A percentile compares a stretch with the other conserved stretches of the same genome.
These are phyloP conservation scores for Procambarus clarkii DNA, from an alignment of 1,140 invertebrate genomes.

Conservation along the genomic window DNA sequence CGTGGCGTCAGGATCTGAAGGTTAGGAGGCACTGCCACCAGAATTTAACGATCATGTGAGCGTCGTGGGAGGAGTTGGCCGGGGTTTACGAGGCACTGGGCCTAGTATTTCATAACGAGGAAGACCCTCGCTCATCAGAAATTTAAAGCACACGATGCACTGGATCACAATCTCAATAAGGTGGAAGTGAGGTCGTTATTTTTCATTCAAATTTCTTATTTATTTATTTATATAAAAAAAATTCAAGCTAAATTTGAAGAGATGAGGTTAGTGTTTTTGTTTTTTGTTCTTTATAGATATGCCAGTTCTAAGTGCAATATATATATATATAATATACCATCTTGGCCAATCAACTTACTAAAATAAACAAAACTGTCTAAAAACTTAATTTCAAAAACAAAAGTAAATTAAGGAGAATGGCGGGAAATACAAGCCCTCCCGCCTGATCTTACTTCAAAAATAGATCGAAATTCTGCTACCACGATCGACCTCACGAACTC, in stretches of 20 bases:
- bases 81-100: not conserved
- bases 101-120: not conserved
- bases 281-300: too few species aligned
- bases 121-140: not conserved
- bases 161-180: not conserved
- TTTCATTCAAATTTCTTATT: too few species aligned
- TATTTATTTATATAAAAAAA: not conserved
- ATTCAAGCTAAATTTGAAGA: not conserved
- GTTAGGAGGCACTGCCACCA: not conserved
- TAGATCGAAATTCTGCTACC: not conserved
- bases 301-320: too few species aligned
- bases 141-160: not conserved
- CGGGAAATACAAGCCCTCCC: too few species aligned
- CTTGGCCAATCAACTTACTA: too few species aligned
- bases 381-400: too few species aligned
- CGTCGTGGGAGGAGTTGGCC: not conserved
- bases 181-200: too few species aligned
- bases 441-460: too few species aligned
- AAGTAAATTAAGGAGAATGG: too few species aligned
- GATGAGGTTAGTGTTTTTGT: not conserved
- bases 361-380: too few species aligned
- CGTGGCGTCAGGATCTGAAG: not conserved
- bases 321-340: too few species aligned
- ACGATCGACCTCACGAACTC: not conserved
- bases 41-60: slow-evolving; percentile 3